Evolutionary conservation across 2,888 invertebrate genomes (phyloP), one percentile per base, ranked within the genome.

Genomic region (Ormyrus rosae): DNA sequence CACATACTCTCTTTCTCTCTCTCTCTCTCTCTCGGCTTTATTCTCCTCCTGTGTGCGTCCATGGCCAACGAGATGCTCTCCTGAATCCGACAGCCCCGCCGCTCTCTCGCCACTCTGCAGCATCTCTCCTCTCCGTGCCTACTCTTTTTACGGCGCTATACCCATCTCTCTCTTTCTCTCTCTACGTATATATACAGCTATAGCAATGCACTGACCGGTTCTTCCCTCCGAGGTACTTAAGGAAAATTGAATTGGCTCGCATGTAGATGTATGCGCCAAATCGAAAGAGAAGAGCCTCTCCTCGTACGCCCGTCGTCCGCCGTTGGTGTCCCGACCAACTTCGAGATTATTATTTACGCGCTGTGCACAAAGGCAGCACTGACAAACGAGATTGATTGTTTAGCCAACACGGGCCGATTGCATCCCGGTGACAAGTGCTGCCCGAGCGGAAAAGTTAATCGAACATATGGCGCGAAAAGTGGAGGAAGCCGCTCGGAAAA

Each of bases 41-140:
- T 81, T 85, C 83, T 84, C 83, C 81, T 80, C 81, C 50, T 46
- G 53, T 48, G n/a, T 58, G 19, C 63, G 19, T 58, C 64, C 84
- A 84, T 84, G 85, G 85, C 85, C 87, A 86, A 83, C 82, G 85
- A 76, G 70, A 86, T 87, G 85, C 83, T 86, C 86, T 87, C 84
- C 85, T 85, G 86, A 85, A 88, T 87, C 84, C 82, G 78, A 81
- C 72, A 77, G 78, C 84, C 82, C 82, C 83, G 79, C 75, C 60
- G 48, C 69, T 6, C 69, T 6, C 83, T 69, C 82, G 77, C 80
- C 81, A 19, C 53, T 61, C 48, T 8, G 11, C 60, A 61, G 10
- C 45, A 8, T 34, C 34, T 34, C 34, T 34, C 34, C 34, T 34
- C 34, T 34, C 34, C 34, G 34, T 34, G 34, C 34, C 34, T 34